phyloP scores from a whole-genome alignment of 2,888 invertebrate species.

The Himalopsyche tibetana region DNA sequence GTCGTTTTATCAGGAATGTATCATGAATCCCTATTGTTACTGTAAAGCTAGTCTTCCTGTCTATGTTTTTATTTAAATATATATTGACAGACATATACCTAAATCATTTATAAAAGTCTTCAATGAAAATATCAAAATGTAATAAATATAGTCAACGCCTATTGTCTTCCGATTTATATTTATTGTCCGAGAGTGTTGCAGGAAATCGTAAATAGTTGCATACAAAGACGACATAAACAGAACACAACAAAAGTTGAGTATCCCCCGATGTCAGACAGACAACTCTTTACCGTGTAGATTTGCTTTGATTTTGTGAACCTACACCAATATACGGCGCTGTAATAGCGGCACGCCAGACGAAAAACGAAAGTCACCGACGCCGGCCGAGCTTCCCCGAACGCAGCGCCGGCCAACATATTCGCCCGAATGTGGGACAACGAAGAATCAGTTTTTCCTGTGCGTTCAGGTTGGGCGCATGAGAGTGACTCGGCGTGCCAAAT shows the following conservation, averaged over 20 bases:
- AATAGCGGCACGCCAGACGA: conserved; percentile 68
- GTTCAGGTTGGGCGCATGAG: conserved; percentile 71
- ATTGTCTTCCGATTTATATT: not conserved
- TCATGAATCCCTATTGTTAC: too few relatives aligned
- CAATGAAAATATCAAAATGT: too few relatives aligned
- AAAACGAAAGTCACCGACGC: conserved; percentile 78
- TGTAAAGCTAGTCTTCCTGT: too few relatives aligned
- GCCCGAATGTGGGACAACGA: conserved; percentile 79
- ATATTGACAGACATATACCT: too few relatives aligned
- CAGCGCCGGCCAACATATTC: conserved; percentile 75
- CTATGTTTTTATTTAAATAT: too few relatives aligned
- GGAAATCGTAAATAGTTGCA: conserved; percentile 37
- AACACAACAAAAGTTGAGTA: conserved; percentile 25
- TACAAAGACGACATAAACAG: conserved; percentile 9
- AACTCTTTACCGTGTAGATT: conserved; percentile 14
- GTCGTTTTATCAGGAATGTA: too few relatives aligned
- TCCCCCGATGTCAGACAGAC: conserved; percentile 26
- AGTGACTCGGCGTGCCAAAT: conserved; percentile 48
- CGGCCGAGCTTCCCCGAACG: conserved; percentile 70
- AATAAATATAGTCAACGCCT: too few relatives aligned
- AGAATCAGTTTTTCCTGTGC: conserved; percentile 73
- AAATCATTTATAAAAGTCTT: too few relatives aligned
- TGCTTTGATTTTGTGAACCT: conserved; percentile 37
- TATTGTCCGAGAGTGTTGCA: conserved; percentile 2
- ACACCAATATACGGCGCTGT: conserved; percentile 37